Conservation (phyloP, 2,113 vertebrate species). For the Casuarius casuarius region DNA sequence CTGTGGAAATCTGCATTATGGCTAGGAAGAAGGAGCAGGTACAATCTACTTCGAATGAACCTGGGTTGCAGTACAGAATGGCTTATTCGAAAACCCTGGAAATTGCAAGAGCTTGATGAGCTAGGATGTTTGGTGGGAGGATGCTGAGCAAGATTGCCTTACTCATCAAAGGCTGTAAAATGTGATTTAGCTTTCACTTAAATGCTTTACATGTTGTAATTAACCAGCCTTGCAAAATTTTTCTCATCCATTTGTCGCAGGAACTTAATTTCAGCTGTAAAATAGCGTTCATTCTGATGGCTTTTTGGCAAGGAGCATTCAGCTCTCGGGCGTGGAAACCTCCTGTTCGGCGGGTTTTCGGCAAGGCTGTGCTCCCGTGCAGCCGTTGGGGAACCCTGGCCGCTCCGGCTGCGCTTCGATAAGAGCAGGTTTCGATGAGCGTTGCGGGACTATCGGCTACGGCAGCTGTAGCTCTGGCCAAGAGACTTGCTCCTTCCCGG, state of each 20-base stretch:
- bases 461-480: not conserved
- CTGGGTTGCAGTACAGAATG: not conserved
- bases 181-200: conserved; percentile 33
- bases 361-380: not conserved
- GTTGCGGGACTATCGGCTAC: no score
- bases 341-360: not conserved
- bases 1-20: not conserved
- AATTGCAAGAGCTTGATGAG: not conserved
- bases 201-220: conserved; percentile 25
- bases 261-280: conserved; percentile 4
- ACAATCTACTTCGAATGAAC: not conserved
- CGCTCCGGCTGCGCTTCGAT: not conserved
- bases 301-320: conserved; percentile 4
- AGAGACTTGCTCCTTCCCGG: not conserved
- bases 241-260: not conserved
- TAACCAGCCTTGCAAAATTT: conserved; percentile 29
- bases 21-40: not conserved
- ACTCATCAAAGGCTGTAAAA: conserved; percentile 4
- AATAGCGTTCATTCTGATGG: not conserved
- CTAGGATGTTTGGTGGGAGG: not conserved
- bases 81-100: not conserved
- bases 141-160: not conserved
- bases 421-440: not conserved
- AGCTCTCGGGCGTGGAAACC: not conserved
- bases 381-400: not conserved